Base-by-base conservation (phyloP, 2,797 vertebrate genomes). In the Pantherophis vulpinus region DNA sequence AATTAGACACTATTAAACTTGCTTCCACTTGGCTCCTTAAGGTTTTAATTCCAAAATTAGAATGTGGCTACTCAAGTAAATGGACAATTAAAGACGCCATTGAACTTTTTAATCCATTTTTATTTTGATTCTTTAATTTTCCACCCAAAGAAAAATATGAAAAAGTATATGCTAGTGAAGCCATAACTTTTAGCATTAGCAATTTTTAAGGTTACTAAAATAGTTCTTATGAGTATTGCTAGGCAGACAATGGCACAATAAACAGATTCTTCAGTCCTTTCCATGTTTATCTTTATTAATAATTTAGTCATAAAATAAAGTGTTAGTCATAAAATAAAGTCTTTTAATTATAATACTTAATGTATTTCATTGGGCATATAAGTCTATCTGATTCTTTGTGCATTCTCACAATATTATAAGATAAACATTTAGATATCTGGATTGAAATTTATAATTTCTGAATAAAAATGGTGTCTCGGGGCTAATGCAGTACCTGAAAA, bases 201-300 rank as follows among this genome's bases (percentile, higher is more conserved):
- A 93, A 93, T 93, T 90, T 93, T 96, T 89, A 93, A 93, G 93
- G 90, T 93, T 96, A 90, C 94, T 95, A 87, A 96, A 97, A 89
- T 96, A 95, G 93, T 96, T 93, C 47, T 14, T 90, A 94, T 92
- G 90, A 16, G 13, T 92, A 97, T 98, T 98, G 97, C 98, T 97
- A 97, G 98, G 97, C 97, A 97, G 96, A 97, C 95, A 95, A 94
- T 89, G 93, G 59, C 94, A 97, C 90, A 37, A 97, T 97, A 97
- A 97, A 97, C 97, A 95, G 94, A 96, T 95, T 97, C 96, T 96
- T 93, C 95, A 96, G 95, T 96, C 96, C 97, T 95, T 95, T 91
- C 88, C 95, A 13, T 97, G 88, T 97, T 98, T 96, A 97, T 95
- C 97, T 97, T 96, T 97, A 97, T 98, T 98, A 98, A 98, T 97